These are phyloP conservation scores for Drosophila recens DNA, from an alignment of 2,888 invertebrate genomes.

Conservation along the genomic window DNA sequence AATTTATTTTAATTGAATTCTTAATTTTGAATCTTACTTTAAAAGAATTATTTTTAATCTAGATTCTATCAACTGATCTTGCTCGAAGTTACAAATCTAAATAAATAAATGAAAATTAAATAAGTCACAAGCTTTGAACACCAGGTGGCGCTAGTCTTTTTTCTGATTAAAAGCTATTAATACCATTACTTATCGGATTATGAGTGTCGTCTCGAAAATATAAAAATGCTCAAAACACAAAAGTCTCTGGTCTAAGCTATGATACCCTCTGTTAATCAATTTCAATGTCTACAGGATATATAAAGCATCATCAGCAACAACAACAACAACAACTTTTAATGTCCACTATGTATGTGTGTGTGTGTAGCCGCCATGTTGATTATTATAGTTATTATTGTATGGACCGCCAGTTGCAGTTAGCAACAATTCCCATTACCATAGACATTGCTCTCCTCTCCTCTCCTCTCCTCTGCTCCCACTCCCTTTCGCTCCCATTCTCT, in stretches of 20 bases:
- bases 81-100: no score
- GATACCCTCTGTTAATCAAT: neutral
- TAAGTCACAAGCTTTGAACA: no score
- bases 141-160: no score
- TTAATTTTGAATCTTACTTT: no score
- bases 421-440: conserved; percentile 38
- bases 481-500: neutral
- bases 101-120: no score
- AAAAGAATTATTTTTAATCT: no score
- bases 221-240: no score
- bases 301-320: conserved; percentile 6
- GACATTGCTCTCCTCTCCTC: conserved; percentile 1
- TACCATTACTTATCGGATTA: no score
- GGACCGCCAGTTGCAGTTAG: conserved; percentile 55
- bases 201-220: no score
- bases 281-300: conserved; percentile 7
- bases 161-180: no score
- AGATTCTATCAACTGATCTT: no score
- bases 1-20: no score
- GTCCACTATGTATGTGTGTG: conserved; percentile 23
- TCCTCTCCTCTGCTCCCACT: neutral
- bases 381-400: conserved; percentile 75
- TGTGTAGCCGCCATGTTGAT: conserved; percentile 64
- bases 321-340: conserved; percentile 17
- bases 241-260: neutral